Conservation (phyloP, 2,113 vertebrate genomes). For the Hystrix brachyura region DNA sequence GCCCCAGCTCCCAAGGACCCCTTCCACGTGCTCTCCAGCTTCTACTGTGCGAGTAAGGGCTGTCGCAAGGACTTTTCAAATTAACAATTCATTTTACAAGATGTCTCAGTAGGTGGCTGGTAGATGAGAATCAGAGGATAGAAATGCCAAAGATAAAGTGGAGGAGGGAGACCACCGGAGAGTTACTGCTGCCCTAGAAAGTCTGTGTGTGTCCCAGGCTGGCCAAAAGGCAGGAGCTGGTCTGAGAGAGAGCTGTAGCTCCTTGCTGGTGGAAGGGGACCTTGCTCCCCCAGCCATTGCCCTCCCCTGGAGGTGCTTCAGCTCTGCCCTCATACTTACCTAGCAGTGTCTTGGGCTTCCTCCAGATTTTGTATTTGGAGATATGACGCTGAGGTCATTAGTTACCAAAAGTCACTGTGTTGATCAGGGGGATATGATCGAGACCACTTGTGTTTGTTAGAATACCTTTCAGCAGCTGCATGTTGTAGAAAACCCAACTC, state of each 20-base stretch:
- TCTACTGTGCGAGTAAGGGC: not conserved
- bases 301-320: not conserved
- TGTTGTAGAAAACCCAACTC: not conserved
- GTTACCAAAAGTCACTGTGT: not conserved
- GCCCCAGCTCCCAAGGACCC: not conserved
- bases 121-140: not conserved
- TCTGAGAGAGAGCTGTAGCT: not conserved
- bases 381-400: not conserved
- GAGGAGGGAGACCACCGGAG: not conserved
- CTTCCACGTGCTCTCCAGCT: not conserved
- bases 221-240: not conserved
- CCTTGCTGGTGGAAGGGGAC: not conserved
- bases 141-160: not conserved
- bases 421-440: not conserved
- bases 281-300: not conserved
- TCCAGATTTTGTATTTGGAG: not conserved
- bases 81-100: slow-evolving; percentile 34
- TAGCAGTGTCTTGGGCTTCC: not conserved
- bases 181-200: rapidly evolving
- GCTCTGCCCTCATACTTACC: rapidly evolving
- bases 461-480: not conserved
- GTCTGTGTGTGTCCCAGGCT: not conserved
- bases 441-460: not conserved
- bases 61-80: not conserved
- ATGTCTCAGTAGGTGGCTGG: not conserved